Conservation (phyloP, 1,140 invertebrate species). For the Drosophila miranda region DNA sequence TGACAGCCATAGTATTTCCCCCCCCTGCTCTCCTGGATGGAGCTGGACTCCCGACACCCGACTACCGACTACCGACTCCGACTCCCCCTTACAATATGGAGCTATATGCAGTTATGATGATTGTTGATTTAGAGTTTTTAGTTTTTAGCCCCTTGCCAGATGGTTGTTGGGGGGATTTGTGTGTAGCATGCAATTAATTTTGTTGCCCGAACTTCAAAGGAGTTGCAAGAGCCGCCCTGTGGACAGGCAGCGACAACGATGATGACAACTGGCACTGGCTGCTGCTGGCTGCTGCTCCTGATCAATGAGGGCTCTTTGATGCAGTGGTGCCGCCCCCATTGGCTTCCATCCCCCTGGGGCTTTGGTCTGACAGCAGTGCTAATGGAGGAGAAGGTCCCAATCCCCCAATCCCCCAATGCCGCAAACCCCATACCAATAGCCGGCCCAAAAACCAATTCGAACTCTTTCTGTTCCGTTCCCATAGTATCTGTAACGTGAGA, state of each 20-base stretch:
- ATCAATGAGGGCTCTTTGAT: slow-evolving; percentile 69
- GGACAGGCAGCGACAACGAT: slow-evolving; percentile 43
- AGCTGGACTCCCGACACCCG: background rate
- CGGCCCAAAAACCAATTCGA: slow-evolving; percentile 44
- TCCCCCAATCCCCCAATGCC: too few species aligned
- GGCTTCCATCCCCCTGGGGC: slow-evolving; percentile 10
- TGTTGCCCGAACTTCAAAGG: slow-evolving; percentile 68
- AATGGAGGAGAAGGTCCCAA: slow-evolving; percentile 42
- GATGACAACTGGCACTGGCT: slow-evolving; percentile 30
- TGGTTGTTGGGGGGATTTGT: slow-evolving; percentile 50
- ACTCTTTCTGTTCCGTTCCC: slow-evolving; percentile 56
- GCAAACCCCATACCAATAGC: background rate
- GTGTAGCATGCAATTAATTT: slow-evolving; percentile 76
- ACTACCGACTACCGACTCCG: background rate
- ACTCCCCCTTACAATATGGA: slow-evolving; percentile 26
- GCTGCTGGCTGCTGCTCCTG: background rate
- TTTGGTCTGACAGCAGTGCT: slow-evolving; percentile 52
- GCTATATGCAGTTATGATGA: slow-evolving; percentile 73
- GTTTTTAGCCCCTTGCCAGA: slow-evolving; percentile 38
- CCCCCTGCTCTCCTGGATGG: too few species aligned
- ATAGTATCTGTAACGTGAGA: slow-evolving; percentile 64
- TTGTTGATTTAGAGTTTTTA: slow-evolving; percentile 77
- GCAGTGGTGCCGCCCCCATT: slow-evolving; percentile 16
- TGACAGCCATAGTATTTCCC: slow-evolving; percentile 41
- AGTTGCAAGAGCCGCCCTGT: slow-evolving; percentile 21